Base-by-base conservation (phyloP, 1,140 invertebrate genomes). In the Listronotus oregonensis region DNA sequence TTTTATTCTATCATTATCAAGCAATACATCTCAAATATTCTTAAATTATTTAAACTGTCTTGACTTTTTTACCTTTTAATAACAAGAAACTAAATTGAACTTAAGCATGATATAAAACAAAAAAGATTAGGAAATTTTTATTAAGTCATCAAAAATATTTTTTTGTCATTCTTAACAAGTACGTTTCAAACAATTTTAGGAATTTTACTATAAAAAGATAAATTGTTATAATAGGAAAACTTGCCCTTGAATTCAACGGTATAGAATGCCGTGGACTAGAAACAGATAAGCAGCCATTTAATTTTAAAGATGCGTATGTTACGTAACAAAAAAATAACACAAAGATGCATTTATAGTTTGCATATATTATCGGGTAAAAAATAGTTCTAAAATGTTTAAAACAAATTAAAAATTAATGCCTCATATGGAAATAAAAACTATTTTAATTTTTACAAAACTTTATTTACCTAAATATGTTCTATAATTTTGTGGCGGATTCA, bases 201-300 rank as follows among this genome's bases (percentile, higher is more conserved):
- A 55, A 55, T 55, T 37, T 55, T 8, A 12, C 52, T 55, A 55
- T 55, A 55, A 55, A 55, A 6, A 40, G 52, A n/a, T 7, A 14
- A 17, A 4, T 31, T 7, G 15, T 32, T 42, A 55, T 39, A 55
- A n/a, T n/a, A n/a, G n/a, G n/a, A 55, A 55, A 42, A 17, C 9
- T 15, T 55, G 39, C 52, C 52, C 52, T 55, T 55, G 52, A 55
- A 42, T 37, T 17, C 11, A 39, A 55, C 40, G 39, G 52, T 18
- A 55, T 42, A 55, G 52, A 55, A 55, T 42, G 39, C 52, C 52
- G 34, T 55, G 52, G 40, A 39, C 52, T 55, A 55, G 17, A 55
- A 55, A 55, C 52, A 32, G 14, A 42, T 39, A n/a, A 40, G 18
- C 40, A 40, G n/a, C 7, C 40, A 40, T 21, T 55, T 15, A 55